Percentiles rank a stretch among this genome's conserved stretches.
These are phyloP conservation scores for Hymenopus coronatus DNA, from an alignment of 2,888 invertebrate genomes.

Conservation along the genomic window DNA sequence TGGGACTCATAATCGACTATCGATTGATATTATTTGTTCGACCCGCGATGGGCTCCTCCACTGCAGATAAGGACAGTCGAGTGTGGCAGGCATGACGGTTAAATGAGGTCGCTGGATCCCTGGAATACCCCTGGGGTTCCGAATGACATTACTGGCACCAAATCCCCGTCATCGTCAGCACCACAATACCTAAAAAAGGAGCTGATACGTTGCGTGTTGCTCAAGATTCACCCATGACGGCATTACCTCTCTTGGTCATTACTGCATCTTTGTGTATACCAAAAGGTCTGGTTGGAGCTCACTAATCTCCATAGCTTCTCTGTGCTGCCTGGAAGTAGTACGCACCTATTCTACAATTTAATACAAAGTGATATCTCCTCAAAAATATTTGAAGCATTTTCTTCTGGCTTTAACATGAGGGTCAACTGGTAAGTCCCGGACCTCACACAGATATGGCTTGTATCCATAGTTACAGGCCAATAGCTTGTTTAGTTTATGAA, in stretches of 20 bases:
- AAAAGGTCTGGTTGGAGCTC: no score
- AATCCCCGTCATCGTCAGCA: background rate
- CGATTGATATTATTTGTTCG: background rate
- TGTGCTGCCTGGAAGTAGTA: no score
- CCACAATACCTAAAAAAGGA: background rate
- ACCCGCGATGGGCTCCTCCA: background rate
- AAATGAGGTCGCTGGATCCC: background rate
- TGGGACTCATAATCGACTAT: conserved; percentile 9
- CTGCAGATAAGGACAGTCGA: background rate
- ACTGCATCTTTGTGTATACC: background rate
- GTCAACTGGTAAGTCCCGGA: no score
- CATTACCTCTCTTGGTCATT: background rate
- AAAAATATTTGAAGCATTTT: no score
- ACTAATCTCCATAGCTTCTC: no score
- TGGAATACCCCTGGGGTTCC: background rate
- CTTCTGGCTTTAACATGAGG: no score
- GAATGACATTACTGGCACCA: background rate
- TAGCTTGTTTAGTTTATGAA: no score
- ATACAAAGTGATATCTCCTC: no score
- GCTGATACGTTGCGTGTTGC: background rate
- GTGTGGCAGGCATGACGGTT: background rate
- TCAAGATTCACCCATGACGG: background rate
- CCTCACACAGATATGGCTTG: no score
- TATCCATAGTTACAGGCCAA: no score
- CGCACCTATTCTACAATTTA: no score